Base-by-base conservation (phyloP, 2,113 vertebrate genomes). In the Orycteropus afer region DNA sequence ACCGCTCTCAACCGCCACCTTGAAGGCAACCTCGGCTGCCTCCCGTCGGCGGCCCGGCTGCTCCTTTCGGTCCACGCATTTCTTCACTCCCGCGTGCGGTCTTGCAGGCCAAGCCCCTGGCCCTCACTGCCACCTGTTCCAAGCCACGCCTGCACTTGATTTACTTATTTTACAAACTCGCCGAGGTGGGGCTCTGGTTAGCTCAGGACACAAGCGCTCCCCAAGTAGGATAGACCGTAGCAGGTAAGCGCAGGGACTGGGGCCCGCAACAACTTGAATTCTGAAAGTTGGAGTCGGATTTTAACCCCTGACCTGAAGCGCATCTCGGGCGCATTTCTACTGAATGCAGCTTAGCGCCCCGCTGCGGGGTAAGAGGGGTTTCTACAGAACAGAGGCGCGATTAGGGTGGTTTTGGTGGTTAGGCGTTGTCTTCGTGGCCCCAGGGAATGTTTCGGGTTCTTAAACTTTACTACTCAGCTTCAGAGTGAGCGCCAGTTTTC, bases 21-120 rank as follows among this genome's bases (percentile, higher is more conserved):
- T 5, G 61, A 71, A 37, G 13, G 23, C 73, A 63, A 84, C 59
- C 69, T 74, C 0, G 32, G 78, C 65, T 83, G 78, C 61, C 83
- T 86, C 55, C 83, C 8, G 8, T 47, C 1, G 73, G 79, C 18
- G 17, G 47, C 11, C n/a, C 1, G 8, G 10, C 61, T 5, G 25
- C 51, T 23, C 2, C 45, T 51, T 59, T 42, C 18, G 40, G 2
- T 1, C 27, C 17, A 7, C 2, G 17, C 27, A 74, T 29, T 37
- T 14, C 2, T 6, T 0, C 17, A 34, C 40, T 53, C 59, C 20
- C 0, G 14, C 22, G 2, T 1, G 2, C 29, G 2, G 1, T 6
- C 8, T 14, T 4, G 18, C 2, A 0, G 9, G 5, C 3, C 8
- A 27, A 18, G 17, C 3, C 20, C 40, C 45, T 5, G 67, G 7